Conservation (phyloP, 2,888 invertebrate species). For the Temnothorax ravouxi region DNA sequence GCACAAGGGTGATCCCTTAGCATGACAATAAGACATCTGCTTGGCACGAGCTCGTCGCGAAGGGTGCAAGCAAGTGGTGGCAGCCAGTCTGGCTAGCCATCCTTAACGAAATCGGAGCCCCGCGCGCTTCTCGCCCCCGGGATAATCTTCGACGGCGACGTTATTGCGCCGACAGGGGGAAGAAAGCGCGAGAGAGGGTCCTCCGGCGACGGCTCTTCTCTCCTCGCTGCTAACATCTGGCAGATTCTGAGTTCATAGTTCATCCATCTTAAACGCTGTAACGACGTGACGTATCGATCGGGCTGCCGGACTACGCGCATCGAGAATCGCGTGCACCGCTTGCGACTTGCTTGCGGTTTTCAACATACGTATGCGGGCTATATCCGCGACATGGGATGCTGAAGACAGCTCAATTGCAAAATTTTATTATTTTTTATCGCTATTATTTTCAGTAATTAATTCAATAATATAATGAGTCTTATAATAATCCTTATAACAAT, state of each 20-base stretch:
- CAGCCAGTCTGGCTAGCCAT: slow-evolving; percentile 73
- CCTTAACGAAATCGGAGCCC: slow-evolving; percentile 76
- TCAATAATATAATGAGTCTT: not conserved
- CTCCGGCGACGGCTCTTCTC: slow-evolving; percentile 18
- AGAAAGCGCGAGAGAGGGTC: slow-evolving; percentile 58
- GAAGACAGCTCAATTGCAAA: not conserved
- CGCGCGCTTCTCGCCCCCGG: slow-evolving; percentile 44
- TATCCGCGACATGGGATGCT: not conserved
- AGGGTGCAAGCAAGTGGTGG: slow-evolving; percentile 73
- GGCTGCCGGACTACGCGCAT: not conserved
- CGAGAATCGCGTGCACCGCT: slow-evolving; percentile 10
- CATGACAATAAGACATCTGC: slow-evolving; percentile 86
- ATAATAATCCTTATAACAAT: not conserved
- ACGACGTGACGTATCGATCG: slow-evolving; percentile 45
- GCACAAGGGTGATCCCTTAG: slow-evolving; percentile 80
- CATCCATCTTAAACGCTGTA: slow-evolving; percentile 65
- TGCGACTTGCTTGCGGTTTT: slow-evolving; percentile 11
- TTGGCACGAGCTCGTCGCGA: slow-evolving; percentile 81
- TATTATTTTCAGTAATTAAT: not conserved
- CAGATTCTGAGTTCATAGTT: slow-evolving; percentile 62
- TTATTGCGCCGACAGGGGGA: slow-evolving; percentile 66
- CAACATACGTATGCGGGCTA: not conserved
- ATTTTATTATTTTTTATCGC: not conserved
- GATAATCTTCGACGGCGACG: slow-evolving; percentile 75
- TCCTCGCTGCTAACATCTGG: slow-evolving; percentile 69